A percentile compares a stretch with the other conserved stretches of the same genome.
These are phyloP conservation scores for Lichenostomus cassidix DNA, from an alignment of 2,113 vertebrate species.

Conservation along the genomic window DNA sequence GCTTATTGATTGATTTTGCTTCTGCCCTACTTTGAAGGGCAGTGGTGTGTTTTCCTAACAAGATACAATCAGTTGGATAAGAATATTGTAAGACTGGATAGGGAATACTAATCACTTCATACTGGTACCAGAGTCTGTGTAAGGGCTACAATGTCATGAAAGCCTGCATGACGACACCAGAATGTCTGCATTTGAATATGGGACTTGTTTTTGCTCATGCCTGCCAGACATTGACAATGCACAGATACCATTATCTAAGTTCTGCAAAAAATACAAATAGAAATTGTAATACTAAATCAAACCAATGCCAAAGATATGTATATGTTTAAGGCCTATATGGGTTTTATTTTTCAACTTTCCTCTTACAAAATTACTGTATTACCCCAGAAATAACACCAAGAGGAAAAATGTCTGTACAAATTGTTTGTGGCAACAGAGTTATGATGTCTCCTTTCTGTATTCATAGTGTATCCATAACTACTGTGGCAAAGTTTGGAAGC, in stretches of 20 bases:
- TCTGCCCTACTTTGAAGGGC: background rate
- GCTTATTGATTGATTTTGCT: background rate
- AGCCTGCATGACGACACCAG: rapidly evolving
- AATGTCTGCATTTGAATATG: background rate
- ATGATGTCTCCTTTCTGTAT: background rate
- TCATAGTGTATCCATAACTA: background rate
- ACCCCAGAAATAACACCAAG: background rate
- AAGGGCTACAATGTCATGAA: background rate
- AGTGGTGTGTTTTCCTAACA: background rate
- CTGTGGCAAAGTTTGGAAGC: background rate
- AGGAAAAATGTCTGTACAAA: background rate
- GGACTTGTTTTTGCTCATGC: background rate
- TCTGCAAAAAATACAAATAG: background rate
- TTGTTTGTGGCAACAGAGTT: background rate
- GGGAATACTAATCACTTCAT: background rate
- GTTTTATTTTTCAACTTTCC: background rate
- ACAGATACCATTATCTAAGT: background rate
- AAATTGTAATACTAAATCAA: background rate
- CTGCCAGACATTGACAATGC: background rate
- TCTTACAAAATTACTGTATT: background rate
- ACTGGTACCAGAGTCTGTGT: background rate
- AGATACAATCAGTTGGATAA: background rate
- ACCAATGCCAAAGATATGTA: background rate
- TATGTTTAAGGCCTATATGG: background rate
- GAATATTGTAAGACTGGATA: background rate